Base-by-base conservation (phyloP, 2,797 vertebrate genomes). In the Falco peregrinus region DNA sequence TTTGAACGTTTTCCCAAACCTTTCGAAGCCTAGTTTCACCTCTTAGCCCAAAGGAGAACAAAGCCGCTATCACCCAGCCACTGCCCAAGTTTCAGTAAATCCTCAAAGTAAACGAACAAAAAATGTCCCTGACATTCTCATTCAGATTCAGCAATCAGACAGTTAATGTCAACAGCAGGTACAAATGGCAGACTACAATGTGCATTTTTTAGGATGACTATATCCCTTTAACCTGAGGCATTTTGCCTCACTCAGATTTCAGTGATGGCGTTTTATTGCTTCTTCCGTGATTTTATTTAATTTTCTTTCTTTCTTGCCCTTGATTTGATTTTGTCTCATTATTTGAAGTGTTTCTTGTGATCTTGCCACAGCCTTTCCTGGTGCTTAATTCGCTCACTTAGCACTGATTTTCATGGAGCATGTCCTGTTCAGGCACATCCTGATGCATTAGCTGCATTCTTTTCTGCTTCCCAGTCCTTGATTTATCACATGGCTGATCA, bases 311-410 rank as follows among this genome's bases (percentile, higher is more conserved):
- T 96, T 93, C 84, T 91, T 70, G 41, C 41, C 53, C 60, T 56
- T 90, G 95, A 96, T 95, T 95, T 96, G 96, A 95, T 96, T 97
- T 94, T 90, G 56, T 41, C 57, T 95, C 84, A 78, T 95, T 95
- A 96, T 93, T 78, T 81, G 37, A 95, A 96, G 78, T 50, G 67
- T 89, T 95, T 82, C 80, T 92, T 54, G 53, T 80, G 91, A 95
- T 94, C 96, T 57, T 92, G 67, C 79, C 74, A 92, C 67, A 84
- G 84, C 79, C 85, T 82, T 96, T 96, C 87, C 87, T 54, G 70
- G 87, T 84, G 91, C 83, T 93, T 95, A 94, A 93, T 94, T 92
- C 89, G 91, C 63, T 84, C 84, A 86, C 88, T 96, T 90, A 95
- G 84, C 45, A 69, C 76, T 96, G 93, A 95, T 96, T 97, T 96